A percentile compares a stretch with the other conserved stretches of the same genome.
phyloP scores from a whole-genome alignment of 2,888 invertebrate genomes.

The Calameuta filiformis region DNA sequence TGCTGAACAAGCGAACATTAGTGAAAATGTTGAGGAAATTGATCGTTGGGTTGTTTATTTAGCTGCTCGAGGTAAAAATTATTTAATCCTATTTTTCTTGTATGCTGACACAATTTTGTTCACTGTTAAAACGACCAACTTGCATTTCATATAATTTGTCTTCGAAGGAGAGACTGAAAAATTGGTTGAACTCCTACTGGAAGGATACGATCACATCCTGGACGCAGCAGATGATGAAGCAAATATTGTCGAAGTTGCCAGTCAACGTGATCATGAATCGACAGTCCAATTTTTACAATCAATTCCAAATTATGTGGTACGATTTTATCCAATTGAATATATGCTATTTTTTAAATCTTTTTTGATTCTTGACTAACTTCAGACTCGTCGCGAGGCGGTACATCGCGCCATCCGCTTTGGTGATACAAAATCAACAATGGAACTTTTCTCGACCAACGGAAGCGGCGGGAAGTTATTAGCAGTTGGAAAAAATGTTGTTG shows the following conservation, averaged over 20 bases:
- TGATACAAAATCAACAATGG: slow-evolving; percentile 71
- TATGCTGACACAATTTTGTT: neutral
- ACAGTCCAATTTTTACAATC: slow-evolving; percentile 78
- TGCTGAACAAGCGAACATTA: slow-evolving; percentile 81
- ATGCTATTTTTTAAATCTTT: neutral
- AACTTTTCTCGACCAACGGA: slow-evolving; percentile 68
- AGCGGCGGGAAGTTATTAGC: slow-evolving; percentile 70
- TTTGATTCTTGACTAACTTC: slow-evolving; percentile 20
- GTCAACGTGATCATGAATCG: slow-evolving; percentile 75
- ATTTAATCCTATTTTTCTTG: neutral
- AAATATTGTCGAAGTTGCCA: slow-evolving; percentile 77
- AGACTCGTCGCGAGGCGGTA: slow-evolving; percentile 83
- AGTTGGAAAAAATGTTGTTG: slow-evolving; percentile 75
- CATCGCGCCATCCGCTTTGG: slow-evolving; percentile 79
- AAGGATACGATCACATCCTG: slow-evolving; percentile 89
- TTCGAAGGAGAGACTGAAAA: slow-evolving; percentile 73
- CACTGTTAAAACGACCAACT: neutral
- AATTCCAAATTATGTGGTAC: slow-evolving; percentile 81
- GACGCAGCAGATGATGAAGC: slow-evolving; percentile 80
- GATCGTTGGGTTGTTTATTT: slow-evolving; percentile 83
- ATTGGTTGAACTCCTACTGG: slow-evolving; percentile 77
- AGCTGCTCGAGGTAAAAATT: slow-evolving; percentile 77
- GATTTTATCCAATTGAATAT: neutral
- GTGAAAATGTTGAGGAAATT: slow-evolving; percentile 83
- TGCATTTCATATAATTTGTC: slow-evolving; percentile 4